phyloP scores from a whole-genome alignment of 2,113 vertebrate genomes.

The Heteronetta atricapilla region DNA sequence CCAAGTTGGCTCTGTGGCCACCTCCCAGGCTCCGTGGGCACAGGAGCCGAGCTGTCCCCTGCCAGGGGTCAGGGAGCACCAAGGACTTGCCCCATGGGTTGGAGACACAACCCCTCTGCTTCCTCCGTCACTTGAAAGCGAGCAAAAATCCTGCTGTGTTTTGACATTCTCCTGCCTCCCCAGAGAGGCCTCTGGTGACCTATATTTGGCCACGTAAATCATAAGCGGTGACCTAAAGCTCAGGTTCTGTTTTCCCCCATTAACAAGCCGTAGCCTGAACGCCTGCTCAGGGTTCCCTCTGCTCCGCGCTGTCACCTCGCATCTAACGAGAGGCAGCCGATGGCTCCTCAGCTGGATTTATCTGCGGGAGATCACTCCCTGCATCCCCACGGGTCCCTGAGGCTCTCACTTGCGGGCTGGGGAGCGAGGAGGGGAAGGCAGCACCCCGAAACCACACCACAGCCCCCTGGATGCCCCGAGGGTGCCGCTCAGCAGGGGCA shows the following conservation, averaged over 20 bases:
- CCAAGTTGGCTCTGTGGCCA: fast-evolving
- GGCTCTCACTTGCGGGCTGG: fast-evolving
- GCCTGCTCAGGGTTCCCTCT: background rate
- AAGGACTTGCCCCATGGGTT: fast-evolving
- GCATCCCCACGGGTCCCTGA: background rate
- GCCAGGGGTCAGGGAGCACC: background rate
- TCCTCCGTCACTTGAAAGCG: background rate
- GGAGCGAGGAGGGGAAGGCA: background rate
- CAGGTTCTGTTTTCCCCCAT: background rate
- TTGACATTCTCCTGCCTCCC: background rate
- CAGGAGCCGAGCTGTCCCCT: background rate
- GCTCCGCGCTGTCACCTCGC: background rate
- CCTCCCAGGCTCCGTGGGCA: background rate
- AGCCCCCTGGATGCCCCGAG: fast-evolving
- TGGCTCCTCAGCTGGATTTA: background rate
- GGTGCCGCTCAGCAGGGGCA: background rate
- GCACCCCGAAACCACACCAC: background rate
- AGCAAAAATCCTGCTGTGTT: background rate
- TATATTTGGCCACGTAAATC: background rate
- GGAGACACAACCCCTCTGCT: fast-evolving
- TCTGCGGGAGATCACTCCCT: background rate
- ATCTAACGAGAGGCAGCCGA: background rate
- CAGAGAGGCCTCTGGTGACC: background rate
- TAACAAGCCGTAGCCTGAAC: background rate
- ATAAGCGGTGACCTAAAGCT: background rate